phyloP scores from a whole-genome alignment of 2,888 invertebrate genomes.

The Sicus ferrugineus region DNA sequence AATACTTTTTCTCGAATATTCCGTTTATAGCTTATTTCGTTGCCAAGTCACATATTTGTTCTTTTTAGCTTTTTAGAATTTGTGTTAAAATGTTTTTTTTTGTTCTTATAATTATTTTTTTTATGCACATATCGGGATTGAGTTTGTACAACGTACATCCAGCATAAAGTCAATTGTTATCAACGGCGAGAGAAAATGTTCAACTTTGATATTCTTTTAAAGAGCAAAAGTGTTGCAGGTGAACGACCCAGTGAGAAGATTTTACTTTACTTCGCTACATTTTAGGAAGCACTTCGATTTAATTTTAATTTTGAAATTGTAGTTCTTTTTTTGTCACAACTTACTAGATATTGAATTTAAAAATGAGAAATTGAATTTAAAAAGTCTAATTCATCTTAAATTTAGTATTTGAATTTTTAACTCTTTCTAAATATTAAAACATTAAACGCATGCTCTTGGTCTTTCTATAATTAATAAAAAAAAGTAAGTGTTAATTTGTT shows the following conservation, averaged over 20 bases:
- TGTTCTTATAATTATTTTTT: not conserved
- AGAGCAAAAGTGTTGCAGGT: not conserved
- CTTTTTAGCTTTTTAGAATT: not conserved
- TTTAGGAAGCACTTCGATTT: too few relatives aligned
- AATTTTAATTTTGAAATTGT: too few relatives aligned
- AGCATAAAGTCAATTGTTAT: not conserved
- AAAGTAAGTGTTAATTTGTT: too few relatives aligned
- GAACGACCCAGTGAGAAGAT: not conserved
- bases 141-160: not conserved
- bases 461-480: not conserved
- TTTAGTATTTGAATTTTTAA: too few relatives aligned
- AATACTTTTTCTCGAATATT: too few relatives aligned
- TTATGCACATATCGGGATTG: not conserved
- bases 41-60: slow-evolving; percentile 29
- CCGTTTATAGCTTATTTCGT: slow-evolving; percentile 2
- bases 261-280: too few relatives aligned
- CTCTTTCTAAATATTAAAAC: too few relatives aligned
- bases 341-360: too few relatives aligned
- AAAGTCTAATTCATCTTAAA: too few relatives aligned
- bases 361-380: too few relatives aligned
- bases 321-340: too few relatives aligned
- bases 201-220: not conserved
- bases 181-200: not conserved
- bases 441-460: not conserved
- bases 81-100: not conserved